phyloP scores from a whole-genome alignment of 2,888 invertebrate species.

The Mythimna vitellina region DNA sequence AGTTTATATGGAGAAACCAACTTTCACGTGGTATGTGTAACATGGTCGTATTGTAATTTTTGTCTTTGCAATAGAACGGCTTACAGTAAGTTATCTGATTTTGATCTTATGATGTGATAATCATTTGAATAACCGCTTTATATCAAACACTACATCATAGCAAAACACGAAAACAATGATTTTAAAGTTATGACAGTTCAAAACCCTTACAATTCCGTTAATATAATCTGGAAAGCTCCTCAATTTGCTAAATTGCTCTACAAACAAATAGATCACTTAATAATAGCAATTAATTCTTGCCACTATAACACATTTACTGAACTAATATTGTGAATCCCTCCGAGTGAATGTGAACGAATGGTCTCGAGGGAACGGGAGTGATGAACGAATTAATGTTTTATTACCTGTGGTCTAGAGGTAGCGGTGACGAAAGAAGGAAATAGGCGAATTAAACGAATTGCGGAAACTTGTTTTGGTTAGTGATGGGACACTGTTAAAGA shows the following conservation, averaged over 20 bases:
- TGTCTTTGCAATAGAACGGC: too few species aligned
- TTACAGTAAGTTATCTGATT: background rate
- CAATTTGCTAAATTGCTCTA: slow-evolving; percentile 38
- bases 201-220: slow-evolving; percentile 41
- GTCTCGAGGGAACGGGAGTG: slow-evolving; percentile 66
- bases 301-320: slow-evolving; percentile 56
- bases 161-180: background rate
- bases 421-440: slow-evolving; percentile 46
- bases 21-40: too few species aligned
- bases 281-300: slow-evolving; percentile 61
- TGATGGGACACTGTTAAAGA: slow-evolving; percentile 29
- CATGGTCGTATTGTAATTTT: too few species aligned
- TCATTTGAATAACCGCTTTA: background rate
- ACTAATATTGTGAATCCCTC: slow-evolving; percentile 59
- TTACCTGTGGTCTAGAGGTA: slow-evolving; percentile 56
- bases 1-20: too few species aligned
- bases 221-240: slow-evolving; percentile 37
- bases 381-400: slow-evolving; percentile 77
- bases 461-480: slow-evolving; percentile 23
- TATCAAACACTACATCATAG: background rate
- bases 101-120: background rate
- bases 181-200: slow-evolving; percentile 27
- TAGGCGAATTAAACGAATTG: slow-evolving; percentile 38
- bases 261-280: slow-evolving; percentile 59
- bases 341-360: slow-evolving; percentile 65